A percentile compares a stretch with the other conserved stretches of the same genome.
Evolutionary conservation across 2,113 vertebrate genomes (phyloP).

Genomic region (Neoarius graeffei): DNA sequence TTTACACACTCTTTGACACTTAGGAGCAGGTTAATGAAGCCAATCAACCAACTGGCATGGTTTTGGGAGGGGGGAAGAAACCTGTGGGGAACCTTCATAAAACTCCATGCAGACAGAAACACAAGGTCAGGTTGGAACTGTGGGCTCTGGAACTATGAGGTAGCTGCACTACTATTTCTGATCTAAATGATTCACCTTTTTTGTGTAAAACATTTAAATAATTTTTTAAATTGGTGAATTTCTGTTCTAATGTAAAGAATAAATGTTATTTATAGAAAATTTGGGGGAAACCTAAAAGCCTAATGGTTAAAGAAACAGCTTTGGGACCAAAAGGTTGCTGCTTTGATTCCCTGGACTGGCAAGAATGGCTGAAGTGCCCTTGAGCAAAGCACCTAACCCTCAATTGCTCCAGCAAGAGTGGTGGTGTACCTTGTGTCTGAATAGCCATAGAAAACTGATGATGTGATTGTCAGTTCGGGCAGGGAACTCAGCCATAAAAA

Average conservation of each 20-base stretch:
- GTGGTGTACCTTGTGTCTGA: too few relatives aligned
- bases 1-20: not conserved
- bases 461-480: too few relatives aligned
- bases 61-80: not conserved
- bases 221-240: not conserved
- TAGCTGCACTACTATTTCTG: not conserved
- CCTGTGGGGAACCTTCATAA: not conserved
- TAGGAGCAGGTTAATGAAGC: not conserved
- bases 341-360: too few relatives aligned
- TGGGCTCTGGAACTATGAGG: not conserved
- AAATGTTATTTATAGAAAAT: too few relatives aligned
- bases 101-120: not conserved
- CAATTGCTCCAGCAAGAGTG: too few relatives aligned
- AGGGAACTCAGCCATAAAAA: too few relatives aligned
- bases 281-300: too few relatives aligned
- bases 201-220: not conserved
- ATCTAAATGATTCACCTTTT: not conserved
- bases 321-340: too few relatives aligned
- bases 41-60: not conserved
- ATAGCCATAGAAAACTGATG: too few relatives aligned
- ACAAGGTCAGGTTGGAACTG: not conserved
- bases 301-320: too few relatives aligned
- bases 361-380: too few relatives aligned
- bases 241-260: not conserved
- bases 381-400: too few relatives aligned